Evolutionary conservation across 2,797 vertebrate genomes (phyloP).

Genomic region (Linurgus olivaceus): DNA sequence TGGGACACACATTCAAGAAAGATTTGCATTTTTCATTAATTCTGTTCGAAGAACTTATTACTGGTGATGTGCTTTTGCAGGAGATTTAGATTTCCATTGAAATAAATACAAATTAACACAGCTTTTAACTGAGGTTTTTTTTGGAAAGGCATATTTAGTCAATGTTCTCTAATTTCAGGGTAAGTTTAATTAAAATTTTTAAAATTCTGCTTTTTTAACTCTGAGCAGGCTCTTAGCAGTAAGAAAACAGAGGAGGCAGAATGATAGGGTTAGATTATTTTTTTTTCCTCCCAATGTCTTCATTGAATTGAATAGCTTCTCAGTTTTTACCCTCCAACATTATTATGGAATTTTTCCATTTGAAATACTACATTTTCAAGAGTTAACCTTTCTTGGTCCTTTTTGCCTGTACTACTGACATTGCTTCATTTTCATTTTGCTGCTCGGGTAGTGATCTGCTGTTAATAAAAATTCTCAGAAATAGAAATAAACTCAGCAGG

Average conservation of each 20-base stretch:
- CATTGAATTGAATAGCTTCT: not conserved
- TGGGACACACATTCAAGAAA: not conserved
- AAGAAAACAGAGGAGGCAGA: not conserved
- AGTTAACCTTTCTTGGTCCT: constrained; percentile 1
- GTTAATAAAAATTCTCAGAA: constrained; percentile 51
- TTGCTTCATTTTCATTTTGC: constrained; percentile 24
- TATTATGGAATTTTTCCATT: not conserved
- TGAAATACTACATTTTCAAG: not conserved
- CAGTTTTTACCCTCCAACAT: not conserved
- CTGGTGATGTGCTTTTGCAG: not conserved
- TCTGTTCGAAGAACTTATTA: not conserved
- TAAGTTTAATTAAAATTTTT: not conserved
- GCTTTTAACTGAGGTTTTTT: not conserved
- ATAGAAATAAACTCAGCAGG: constrained; percentile 39
- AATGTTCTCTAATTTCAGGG: not conserved
- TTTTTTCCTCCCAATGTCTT: not conserved
- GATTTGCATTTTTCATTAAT: not conserved
- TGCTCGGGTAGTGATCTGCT: not conserved
- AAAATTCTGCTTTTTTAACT: not conserved
- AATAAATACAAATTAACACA: not conserved
- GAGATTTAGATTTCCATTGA: not conserved
- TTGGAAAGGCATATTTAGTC: not conserved
- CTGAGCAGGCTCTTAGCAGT: not conserved
- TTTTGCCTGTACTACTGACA: not conserved
- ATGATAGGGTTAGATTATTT: not conserved